Evolutionary conservation across 2,113 vertebrate species (phyloP), one percentile per base, ranked within the genome.

Genomic region (Lepus timidus): DNA sequence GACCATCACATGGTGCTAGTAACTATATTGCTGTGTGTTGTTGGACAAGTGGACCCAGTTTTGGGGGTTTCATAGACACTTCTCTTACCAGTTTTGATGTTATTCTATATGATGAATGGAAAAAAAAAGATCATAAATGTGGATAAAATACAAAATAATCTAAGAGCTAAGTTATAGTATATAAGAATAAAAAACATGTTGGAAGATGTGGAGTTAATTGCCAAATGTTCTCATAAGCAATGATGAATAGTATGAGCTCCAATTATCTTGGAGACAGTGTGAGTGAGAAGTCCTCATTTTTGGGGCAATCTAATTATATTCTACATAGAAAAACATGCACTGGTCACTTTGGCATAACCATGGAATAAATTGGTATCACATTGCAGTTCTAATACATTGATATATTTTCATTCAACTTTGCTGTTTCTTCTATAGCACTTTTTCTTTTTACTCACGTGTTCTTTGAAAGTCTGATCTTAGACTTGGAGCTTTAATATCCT

Each of bases 381-480:
- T 31, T 87, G 23, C 29, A 29, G 23, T 74, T 93, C 79, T 79
- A 85, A 16, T 49, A 73, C 82, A 78, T 12, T 6, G 74, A 5
- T 67, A 27, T 29, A 62, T 58, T 84, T 92, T 76, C 8, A 22
- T 55, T 84, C 51, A 74, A 27, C 9, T 61, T 23, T 78, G 55
- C 9, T 76, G 51, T 36, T 89, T 82, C 71, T 89, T 91, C 73
- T 73, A 33, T 64, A 74, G 75, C 70, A 51, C n/a, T 23, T 67
- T 91, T 83, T 74, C 27, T 91, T 93, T 96, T 90, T 79, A 86
- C 36, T 79, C 44, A 88, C 55, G 81, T 81, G 55, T 88, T 25
- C 80, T 94, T 95, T 92, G 94, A 96, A 93, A 87, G 55, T 22
- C 88, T 51, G 67, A 68, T 84, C 80, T 88, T 83, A 85, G 90